phyloP scores from a whole-genome alignment of 92 coral and sea anemone species.

The Meandrina meandrites region DNA sequence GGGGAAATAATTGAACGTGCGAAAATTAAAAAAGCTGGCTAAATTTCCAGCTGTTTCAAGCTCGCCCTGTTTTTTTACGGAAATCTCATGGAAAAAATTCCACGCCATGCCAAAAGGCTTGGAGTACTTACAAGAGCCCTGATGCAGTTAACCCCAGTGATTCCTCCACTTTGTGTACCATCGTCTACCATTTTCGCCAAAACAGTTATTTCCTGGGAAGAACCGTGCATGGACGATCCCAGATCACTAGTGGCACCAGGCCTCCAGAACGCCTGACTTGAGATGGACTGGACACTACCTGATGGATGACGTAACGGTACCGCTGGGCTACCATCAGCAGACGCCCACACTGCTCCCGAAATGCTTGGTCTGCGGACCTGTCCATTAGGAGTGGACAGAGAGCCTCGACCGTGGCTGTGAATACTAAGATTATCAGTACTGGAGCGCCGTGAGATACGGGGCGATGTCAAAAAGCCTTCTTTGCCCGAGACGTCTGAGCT shows the following conservation, averaged over 20 bases:
- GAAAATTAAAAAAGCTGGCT: neutral
- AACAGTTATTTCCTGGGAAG: conserved; percentile 89
- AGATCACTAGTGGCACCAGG: conserved; percentile 93
- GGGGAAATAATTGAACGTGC: neutral
- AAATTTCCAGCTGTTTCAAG: neutral
- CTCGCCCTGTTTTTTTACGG: neutral
- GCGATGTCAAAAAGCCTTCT: conserved; percentile 68
- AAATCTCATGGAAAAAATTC: neutral
- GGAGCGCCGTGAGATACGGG: conserved; percentile 82
- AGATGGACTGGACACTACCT: conserved; percentile 79
- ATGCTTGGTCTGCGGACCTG: conserved; percentile 70
- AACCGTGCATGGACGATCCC: conserved; percentile 91
- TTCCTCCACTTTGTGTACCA: conserved; percentile 65
- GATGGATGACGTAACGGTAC: conserved; percentile 69
- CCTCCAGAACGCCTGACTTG: conserved; percentile 86
- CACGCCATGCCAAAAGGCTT: neutral
- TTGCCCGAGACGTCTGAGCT: conserved; percentile 60
- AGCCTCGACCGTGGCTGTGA: conserved; percentile 43
- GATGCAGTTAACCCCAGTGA: conserved; percentile 91
- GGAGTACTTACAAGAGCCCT: conserved; percentile 79
- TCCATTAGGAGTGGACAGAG: conserved; percentile 62
- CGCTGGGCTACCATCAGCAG: conserved; percentile 69
- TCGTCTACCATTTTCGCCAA: conserved; percentile 79
- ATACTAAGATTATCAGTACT: conserved; percentile 75
- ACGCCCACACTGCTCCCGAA: conserved; percentile 53